Evolutionary conservation across 2,797 vertebrate species (phyloP).

Genomic region (Morelia viridis): DNA sequence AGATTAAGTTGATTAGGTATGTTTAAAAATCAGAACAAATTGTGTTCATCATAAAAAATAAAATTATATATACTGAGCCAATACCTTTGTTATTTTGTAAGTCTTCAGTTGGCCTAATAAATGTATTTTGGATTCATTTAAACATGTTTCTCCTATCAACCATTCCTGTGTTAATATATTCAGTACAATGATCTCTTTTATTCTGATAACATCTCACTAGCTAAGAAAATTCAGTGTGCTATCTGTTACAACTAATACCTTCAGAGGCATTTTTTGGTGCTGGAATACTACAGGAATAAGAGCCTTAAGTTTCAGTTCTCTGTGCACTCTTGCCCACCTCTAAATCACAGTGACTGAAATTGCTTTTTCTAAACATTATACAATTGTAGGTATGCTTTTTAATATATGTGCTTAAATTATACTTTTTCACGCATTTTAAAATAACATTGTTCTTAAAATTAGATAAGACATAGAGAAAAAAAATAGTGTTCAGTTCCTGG

Average conservation of each 20-base stretch:
- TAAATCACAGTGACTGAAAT: neutral
- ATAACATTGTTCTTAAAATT: neutral
- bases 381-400: neutral
- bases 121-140: too few species aligned
- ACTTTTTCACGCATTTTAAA: neutral
- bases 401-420: neutral
- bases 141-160: too few species aligned
- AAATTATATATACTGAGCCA: too few species aligned
- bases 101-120: too few species aligned
- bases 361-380: neutral
- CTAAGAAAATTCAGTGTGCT: neutral
- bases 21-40: too few species aligned
- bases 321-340: neutral
- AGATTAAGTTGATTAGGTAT: too few species aligned
- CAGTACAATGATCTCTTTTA: too few species aligned
- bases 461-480: conserved; percentile 4
- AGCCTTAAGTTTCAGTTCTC: neutral
- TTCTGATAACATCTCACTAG: too few species aligned
- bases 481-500: neutral
- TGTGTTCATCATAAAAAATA: too few species aligned
- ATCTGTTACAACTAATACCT: neutral
- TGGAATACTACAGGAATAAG: too few species aligned
- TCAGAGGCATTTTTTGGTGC: neutral
- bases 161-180: too few species aligned
- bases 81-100: too few species aligned